Percentiles rank a stretch among this genome's conserved stretches.
phyloP scores from a whole-genome alignment of 2,888 invertebrate genomes.

The Hirudinaria manillensis region DNA sequence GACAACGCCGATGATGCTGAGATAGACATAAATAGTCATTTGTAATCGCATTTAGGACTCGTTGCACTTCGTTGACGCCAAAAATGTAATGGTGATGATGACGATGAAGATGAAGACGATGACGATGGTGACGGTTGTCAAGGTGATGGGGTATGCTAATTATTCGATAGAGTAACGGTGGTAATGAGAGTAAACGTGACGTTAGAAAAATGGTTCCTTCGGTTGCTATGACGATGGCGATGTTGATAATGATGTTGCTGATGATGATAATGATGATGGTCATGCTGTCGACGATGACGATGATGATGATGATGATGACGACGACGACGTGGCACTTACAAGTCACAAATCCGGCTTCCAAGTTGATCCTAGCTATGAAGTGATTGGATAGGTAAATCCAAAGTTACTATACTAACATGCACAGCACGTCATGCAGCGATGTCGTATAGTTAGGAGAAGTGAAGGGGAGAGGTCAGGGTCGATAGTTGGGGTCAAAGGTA shows the following conservation, averaged over 20 bases:
- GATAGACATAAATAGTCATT: neutral
- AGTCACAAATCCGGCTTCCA: neutral
- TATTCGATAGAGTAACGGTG: no score
- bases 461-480: no score
- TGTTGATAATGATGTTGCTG: neutral
- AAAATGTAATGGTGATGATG: neutral
- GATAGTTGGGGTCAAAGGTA: no score
- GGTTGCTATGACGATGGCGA: constrained; percentile 10
- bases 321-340: neutral
- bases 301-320: constrained; percentile 18
- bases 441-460: no score
- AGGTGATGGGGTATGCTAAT: no score
- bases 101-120: neutral
- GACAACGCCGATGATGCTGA: neutral
- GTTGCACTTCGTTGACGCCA: neutral
- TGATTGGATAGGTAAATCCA: no score
- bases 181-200: no score
- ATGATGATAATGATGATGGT: constrained; percentile 21
- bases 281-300: constrained; percentile 17
- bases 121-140: no score
- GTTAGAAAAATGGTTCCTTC: neutral
- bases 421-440: no score
- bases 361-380: neutral
- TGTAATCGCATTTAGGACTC: neutral
- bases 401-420: no score